A percentile compares a stretch with the other conserved stretches of the same genome.
Evolutionary conservation across 1,140 invertebrate species (phyloP).

Genomic region (Drosophila sp.): DNA sequence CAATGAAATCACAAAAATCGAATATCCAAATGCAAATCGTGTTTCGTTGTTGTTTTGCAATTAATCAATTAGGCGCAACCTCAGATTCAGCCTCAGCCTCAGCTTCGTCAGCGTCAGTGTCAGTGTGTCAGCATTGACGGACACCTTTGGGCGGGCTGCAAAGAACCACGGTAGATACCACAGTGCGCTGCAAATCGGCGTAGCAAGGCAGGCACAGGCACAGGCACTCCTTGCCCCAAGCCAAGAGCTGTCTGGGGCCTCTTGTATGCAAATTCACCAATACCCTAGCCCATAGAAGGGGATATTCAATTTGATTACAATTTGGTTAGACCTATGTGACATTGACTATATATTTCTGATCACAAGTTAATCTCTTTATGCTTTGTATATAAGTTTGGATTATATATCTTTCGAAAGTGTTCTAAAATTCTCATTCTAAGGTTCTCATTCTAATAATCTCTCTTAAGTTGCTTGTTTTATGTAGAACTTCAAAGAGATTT

Average conservation of each 20-base stretch:
- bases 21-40: conserved; percentile 77
- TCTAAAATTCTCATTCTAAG: too few relatives aligned
- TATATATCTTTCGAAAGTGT: too few relatives aligned
- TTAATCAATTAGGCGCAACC: conserved; percentile 79
- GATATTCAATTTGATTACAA: not conserved
- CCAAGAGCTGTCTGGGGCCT: conserved; percentile 28
- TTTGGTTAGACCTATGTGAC: not conserved
- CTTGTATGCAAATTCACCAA: conserved; percentile 69
- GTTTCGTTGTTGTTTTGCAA: conserved; percentile 75
- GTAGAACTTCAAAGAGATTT: too few relatives aligned
- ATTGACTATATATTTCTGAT: too few relatives aligned
- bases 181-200: conserved; percentile 1
- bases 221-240: conserved; percentile 57
- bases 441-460: too few relatives aligned
- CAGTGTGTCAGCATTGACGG: conserved; percentile 62
- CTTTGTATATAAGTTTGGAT: too few relatives aligned
- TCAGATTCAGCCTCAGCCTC: conserved; percentile 22
- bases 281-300: not conserved
- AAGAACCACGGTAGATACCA: conserved; percentile 37
- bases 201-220: conserved; percentile 3
- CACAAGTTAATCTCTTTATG: too few relatives aligned
- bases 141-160: conserved; percentile 59
- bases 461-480: too few relatives aligned
- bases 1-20: conserved; percentile 38
- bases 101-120: conserved; percentile 64